Percentiles rank a stretch among this genome's conserved stretches.
Evolutionary conservation across 2,888 invertebrate genomes (phyloP).

Genomic region (Drosophila sordidula): DNA sequence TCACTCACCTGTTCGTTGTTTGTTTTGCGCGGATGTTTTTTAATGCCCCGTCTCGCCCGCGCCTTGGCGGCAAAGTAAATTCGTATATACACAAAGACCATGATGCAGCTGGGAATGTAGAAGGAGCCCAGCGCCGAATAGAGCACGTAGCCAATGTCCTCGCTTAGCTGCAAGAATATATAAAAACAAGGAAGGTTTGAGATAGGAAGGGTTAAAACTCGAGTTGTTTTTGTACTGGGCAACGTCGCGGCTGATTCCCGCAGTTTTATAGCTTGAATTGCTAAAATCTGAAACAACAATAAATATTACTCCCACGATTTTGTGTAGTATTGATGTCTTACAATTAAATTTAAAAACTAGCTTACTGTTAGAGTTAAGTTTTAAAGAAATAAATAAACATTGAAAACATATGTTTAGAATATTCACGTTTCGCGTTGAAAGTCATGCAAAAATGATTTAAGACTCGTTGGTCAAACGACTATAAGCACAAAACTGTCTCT

Average conservation of each 20-base stretch:
- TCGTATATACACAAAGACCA: conserved; percentile 99
- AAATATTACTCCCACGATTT: neutral
- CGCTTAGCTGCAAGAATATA: conserved; percentile 91
- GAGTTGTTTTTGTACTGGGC: conserved; percentile 13
- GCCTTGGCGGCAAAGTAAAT: conserved; percentile 99
- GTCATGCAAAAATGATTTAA: too few species aligned
- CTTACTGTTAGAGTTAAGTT: neutral
- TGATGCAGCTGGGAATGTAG: conserved; percentile 99
- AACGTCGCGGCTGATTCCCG: too few species aligned
- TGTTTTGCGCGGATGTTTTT: conserved; percentile 90
- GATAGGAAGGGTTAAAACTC: conserved; percentile 3
- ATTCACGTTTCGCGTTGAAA: too few species aligned
- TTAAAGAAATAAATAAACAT: neutral
- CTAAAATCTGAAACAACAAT: conserved; percentile 10
- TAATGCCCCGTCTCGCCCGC: conserved; percentile 93
- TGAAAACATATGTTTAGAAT: too few species aligned
- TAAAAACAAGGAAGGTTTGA: neutral
- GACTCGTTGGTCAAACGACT: too few species aligned
- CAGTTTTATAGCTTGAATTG: conserved; percentile 12
- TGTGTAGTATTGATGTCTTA: neutral
- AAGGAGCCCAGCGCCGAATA: conserved; percentile 99
- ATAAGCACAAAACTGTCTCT: too few species aligned
- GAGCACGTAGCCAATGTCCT: conserved; percentile 98
- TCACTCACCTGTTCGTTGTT: conserved; percentile 85
- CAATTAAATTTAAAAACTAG: neutral